A percentile compares a stretch with the other conserved stretches of the same genome.
Conservation (phyloP, 2,797 vertebrate species). For the Amphiprion clarkii region DNA sequence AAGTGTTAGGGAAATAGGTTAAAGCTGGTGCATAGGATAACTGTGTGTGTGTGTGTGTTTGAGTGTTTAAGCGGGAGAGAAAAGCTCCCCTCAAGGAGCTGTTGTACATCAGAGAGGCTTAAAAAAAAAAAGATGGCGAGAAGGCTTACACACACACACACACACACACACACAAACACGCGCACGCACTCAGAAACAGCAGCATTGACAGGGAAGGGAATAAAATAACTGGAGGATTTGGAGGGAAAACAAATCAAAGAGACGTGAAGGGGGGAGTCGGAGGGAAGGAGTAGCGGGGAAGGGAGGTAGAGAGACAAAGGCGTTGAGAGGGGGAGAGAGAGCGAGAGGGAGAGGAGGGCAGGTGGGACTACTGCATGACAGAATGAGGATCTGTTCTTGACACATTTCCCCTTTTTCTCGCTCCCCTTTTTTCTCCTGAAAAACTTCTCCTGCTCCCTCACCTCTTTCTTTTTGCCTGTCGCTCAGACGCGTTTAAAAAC, state of each 20-base stretch:
- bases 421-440: conserved; percentile 50
- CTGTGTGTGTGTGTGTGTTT: not conserved
- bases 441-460: conserved; percentile 36
- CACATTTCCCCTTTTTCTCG: conserved; percentile 65
- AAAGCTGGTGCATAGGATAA: conserved; percentile 72
- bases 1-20: conserved; percentile 74
- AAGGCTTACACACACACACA: conserved; percentile 46
- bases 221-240: conserved; percentile 83
- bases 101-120: conserved; percentile 82
- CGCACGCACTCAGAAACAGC: conserved; percentile 28
- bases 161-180: conserved; percentile 26
- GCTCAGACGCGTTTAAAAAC: conserved; percentile 41
- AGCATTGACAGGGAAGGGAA: conserved; percentile 79
- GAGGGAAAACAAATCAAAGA: conserved; percentile 84
- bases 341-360: conserved; percentile 60
- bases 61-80: conserved; percentile 59
- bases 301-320: conserved; percentile 60
- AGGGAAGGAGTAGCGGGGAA: conserved; percentile 25
- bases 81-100: conserved; percentile 80
- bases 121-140: conserved; percentile 66
- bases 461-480: conserved; percentile 38
- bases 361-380: conserved; percentile 79
- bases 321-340: conserved; percentile 31
- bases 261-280: conserved; percentile 62
- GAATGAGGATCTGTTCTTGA: conserved; percentile 83